Base-by-base conservation (phyloP, 2,113 vertebrate genomes). In the Tetrao urogallus region DNA sequence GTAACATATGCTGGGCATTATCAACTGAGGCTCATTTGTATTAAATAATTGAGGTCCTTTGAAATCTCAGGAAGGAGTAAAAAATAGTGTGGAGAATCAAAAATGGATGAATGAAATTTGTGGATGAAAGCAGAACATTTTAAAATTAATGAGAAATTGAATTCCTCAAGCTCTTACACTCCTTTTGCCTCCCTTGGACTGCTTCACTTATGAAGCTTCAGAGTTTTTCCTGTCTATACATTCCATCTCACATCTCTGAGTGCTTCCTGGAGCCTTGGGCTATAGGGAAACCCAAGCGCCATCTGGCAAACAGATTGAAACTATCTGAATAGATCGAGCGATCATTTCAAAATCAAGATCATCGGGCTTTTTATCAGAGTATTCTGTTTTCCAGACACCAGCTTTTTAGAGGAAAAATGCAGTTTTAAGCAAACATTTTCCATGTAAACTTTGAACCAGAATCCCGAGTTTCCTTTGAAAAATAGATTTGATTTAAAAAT, bases 361-460 rank as follows among this genome's bases (percentile, higher is more conserved):
- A 65, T 63, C 57, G 54, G 10, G 11, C 12, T 60, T 74, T 74
- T 32, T 21, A 60, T 79, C 67, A 76, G 45, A 61, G 60, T 75
- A 32, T 32, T 61, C 57, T 25, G 3, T 3, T 74, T 75, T 60
- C 52, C 38, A 88, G 58, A 24, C 22, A 38, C 5, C 54, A 58
- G 0, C 4, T 13, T 50, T 56, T 71, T 32, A 70, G 43, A 17
- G 7, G 30, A 63, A 52, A 90, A 45, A 0, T 0, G 1, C 1
- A 6, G 2, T 32, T 76, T 82, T 58, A 89, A 78, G 19, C 7
- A 34, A 15, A 3, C 2, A 54, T 7, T 80, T 90, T 60, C 28
- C 66, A 32, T 71, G 27, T 88, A 77, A 77, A 2, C 1, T 70
- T 77, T 91, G 72, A 32, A 28, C 8, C n/a, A 36, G 79, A 86